Evolutionary conservation across 1,140 invertebrate genomes (phyloP), one percentile per base, ranked within the genome.

Genomic region (Hermetia illucens): DNA sequence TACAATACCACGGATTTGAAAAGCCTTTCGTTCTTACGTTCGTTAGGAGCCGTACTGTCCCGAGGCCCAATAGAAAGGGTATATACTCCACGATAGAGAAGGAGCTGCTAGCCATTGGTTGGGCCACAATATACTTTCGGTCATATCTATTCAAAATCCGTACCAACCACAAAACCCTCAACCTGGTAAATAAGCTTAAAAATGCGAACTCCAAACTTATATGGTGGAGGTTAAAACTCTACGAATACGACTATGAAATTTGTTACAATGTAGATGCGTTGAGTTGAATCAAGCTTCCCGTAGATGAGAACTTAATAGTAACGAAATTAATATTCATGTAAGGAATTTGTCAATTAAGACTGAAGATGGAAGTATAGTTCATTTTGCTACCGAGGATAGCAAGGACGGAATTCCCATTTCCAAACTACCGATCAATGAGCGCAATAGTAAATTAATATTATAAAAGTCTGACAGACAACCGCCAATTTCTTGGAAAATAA

Each of bases 61-160:
- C 53, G 58, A 44, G 43, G 38, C 10, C 10, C 17, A 18, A 38
- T 42, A 17, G 44, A 42, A 10, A 21, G 46, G 12, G 51, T 52
- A 21, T 21, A 10, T 51, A 53, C 32, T 34, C 39, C 5, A 49
- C 52, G 4, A 53, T 43, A 5, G 53, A 58, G 40, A 46, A 48
- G 22, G 52, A 57, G 45, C 36, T 53, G 1, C 32, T 58, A 22
- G 53, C 46, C 8, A 48, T 54, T 9, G 46, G 68, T 15, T 56
- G 50, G 51, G 56, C 57, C 1, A 47, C 61, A 4, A 52, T 62
- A 41, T 43, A 62, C 37, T 66, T 65, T 34, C 27, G 53, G n/a
- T 50, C 50, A 3, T 55, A 58, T 45, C 29, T 58, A 43, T 56
- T 58, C 29, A 48, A 33, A 31, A 46, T 55, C 15, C 9, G 44